Conservation (phyloP, 2,113 vertebrate genomes). For the Actinemys pallida region DNA sequence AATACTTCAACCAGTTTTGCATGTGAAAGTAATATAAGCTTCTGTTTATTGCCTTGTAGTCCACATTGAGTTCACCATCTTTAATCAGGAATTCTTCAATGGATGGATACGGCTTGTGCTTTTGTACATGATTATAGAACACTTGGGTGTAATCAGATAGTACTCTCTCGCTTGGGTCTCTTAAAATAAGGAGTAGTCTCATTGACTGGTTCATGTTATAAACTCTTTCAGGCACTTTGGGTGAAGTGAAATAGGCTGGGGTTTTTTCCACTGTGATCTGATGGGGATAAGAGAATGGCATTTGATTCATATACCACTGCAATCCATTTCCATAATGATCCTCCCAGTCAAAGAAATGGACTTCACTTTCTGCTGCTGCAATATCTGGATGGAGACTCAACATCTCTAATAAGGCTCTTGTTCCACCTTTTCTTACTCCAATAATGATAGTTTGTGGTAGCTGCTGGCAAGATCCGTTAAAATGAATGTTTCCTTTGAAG, state of each 20-base stretch:
- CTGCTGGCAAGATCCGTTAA: slow-evolving; percentile 84
- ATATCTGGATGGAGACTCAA: slow-evolving; percentile 92
- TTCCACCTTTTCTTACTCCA: slow-evolving; percentile 96
- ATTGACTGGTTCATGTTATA: slow-evolving; percentile 87
- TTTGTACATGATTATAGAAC: slow-evolving; percentile 94
- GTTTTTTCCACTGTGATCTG: slow-evolving; percentile 98
- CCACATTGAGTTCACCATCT: slow-evolving; percentile 88
- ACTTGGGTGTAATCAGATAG: slow-evolving; percentile 98
- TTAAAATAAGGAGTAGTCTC: slow-evolving; percentile 93
- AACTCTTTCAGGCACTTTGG: slow-evolving; percentile 90
- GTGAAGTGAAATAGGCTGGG: slow-evolving; percentile 95
- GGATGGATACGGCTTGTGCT: slow-evolving; percentile 90
- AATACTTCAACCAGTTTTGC: slow-evolving; percentile 93
- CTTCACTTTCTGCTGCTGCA: slow-evolving; percentile 92
- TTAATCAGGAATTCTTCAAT: slow-evolving; percentile 91
- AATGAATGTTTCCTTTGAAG: slow-evolving; percentile 52
- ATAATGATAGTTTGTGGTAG: slow-evolving; percentile 95
- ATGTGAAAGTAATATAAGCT: slow-evolving; percentile 94
- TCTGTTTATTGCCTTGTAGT: slow-evolving; percentile 97
- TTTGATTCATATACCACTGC: slow-evolving; percentile 94
- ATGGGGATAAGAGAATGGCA: slow-evolving; percentile 88
- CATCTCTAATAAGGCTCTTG: slow-evolving; percentile 96
- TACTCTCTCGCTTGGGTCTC: slow-evolving; percentile 94
- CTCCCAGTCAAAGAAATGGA: slow-evolving; percentile 99
- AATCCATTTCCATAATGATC: slow-evolving; percentile 90